Conservation (phyloP, 2,113 vertebrate genomes). For the Notothenia rossii region DNA sequence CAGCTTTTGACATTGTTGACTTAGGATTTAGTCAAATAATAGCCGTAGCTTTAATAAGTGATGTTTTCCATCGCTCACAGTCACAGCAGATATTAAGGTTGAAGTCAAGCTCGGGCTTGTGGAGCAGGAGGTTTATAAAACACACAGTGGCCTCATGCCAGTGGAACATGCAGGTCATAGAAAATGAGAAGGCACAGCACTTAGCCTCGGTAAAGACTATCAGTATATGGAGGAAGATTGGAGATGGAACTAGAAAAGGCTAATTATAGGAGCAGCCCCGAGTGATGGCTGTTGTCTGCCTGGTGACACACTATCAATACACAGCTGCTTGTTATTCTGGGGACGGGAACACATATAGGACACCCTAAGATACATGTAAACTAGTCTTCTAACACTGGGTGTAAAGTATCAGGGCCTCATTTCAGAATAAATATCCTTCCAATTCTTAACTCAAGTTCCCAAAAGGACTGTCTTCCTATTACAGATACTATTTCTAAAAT, state of each 20-base stretch:
- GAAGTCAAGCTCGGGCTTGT: constrained; percentile 19
- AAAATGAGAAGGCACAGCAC: constrained; percentile 37
- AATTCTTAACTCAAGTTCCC: no score
- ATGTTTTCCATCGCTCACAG: not conserved
- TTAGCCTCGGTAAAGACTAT: constrained; percentile 48
- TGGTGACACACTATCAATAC: constrained; percentile 49
- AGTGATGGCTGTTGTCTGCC: constrained; percentile 61
- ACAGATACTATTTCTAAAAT: no score
- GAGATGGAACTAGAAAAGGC: constrained; percentile 49
- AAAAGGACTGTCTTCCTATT: no score
- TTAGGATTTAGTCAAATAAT: not conserved
- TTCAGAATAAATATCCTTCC: no score
- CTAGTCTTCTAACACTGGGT: no score
- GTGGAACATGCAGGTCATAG: constrained; percentile 57
- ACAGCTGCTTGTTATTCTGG: constrained; percentile 51
- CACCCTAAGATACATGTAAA: no score
- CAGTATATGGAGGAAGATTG: constrained; percentile 29
- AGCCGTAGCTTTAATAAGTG: not conserved
- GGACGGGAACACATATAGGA: not conserved
- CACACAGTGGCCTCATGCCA: constrained; percentile 48
- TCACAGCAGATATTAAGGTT: not conserved
- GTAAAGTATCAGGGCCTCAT: not conserved
- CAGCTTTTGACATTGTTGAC: not conserved
- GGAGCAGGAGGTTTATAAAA: constrained; percentile 38
- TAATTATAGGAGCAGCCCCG: constrained; percentile 73